phyloP scores from a whole-genome alignment of 2,888 invertebrate genomes.

The Drosophila subsilvestris region DNA sequence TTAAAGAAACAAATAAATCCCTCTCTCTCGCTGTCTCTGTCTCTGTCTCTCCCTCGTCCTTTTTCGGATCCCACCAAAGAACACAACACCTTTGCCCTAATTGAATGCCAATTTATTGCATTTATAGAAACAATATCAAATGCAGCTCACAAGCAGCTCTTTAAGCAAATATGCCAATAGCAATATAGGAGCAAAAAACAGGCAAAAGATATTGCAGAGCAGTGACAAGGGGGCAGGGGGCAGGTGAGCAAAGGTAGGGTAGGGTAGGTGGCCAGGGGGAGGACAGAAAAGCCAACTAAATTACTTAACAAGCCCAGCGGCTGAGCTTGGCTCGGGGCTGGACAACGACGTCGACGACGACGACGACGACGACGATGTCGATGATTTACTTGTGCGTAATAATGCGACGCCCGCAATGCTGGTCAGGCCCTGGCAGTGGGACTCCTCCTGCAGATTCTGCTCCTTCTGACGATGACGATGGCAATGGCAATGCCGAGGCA shows the following conservation, averaged over 20 bases:
- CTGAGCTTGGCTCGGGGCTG: slow-evolving; percentile 29
- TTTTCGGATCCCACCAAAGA: slow-evolving; percentile 1
- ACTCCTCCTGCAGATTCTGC: slow-evolving; percentile 12
- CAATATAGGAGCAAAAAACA: slow-evolving; percentile 29
- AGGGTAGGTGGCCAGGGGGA: neutral
- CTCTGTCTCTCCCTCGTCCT: neutral
- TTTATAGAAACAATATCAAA: slow-evolving; percentile 54
- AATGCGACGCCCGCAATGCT: slow-evolving; percentile 76
- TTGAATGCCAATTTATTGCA: slow-evolving; percentile 65
- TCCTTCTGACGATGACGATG: slow-evolving; percentile 35
- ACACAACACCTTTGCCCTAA: slow-evolving; percentile 61
- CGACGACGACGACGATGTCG: slow-evolving; percentile 40
- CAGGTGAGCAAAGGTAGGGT: neutral
- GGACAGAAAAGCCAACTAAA: slow-evolving; percentile 63
- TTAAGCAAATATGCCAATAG: slow-evolving; percentile 46
- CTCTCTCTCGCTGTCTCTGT: too few relatives aligned
- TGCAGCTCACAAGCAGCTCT: slow-evolving; percentile 32
- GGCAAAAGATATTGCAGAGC: slow-evolving; percentile 12
- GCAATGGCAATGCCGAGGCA: slow-evolving; percentile 14
- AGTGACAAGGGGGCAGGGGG: neutral
- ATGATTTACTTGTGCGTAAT: slow-evolving; percentile 78
- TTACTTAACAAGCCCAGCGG: slow-evolving; percentile 71
- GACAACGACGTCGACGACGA: slow-evolving; percentile 21
- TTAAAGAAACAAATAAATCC: too few relatives aligned
- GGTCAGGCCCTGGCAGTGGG: slow-evolving; percentile 30